A percentile compares a stretch with the other conserved stretches of the same genome.
Conservation (phyloP, 2,113 vertebrate genomes). For the Sakesphorus luctuosus region DNA sequence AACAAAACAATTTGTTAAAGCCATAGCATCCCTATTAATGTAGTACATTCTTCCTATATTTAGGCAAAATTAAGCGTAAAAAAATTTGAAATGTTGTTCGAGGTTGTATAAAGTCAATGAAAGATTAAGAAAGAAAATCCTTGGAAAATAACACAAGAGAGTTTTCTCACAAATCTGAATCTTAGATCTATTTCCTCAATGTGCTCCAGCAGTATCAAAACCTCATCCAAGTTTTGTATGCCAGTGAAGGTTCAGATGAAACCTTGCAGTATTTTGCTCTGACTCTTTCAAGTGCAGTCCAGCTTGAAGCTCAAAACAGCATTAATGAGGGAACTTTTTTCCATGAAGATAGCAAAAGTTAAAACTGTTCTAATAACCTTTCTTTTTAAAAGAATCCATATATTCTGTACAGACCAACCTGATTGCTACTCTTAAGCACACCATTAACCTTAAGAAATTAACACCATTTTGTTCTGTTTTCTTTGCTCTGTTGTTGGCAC, state of each 20-base stretch:
- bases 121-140: not conserved
- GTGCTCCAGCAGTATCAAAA: not conserved
- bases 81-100: not conserved
- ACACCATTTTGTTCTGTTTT: not conserved
- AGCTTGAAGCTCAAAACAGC: not conserved
- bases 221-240: not conserved
- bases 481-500: not conserved
- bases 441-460: not conserved
- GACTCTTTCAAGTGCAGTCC: not conserved
- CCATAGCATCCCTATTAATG: not conserved
- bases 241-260: not conserved
- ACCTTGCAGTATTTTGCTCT: not conserved
- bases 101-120: not conserved
- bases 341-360: not conserved
- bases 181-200: not conserved
- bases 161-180: not conserved
- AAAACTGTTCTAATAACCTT: not conserved
- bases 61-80: not conserved
- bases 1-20: not conserved
- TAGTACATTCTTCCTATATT: not conserved
- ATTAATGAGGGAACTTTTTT: not conserved
- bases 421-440: not conserved
- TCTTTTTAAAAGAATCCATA: not conserved
- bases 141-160: not conserved
- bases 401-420: not conserved